Evolutionary conservation across 2,797 vertebrate species (phyloP), one percentile per base, ranked within the genome.

Genomic region (Argya squamiceps): DNA sequence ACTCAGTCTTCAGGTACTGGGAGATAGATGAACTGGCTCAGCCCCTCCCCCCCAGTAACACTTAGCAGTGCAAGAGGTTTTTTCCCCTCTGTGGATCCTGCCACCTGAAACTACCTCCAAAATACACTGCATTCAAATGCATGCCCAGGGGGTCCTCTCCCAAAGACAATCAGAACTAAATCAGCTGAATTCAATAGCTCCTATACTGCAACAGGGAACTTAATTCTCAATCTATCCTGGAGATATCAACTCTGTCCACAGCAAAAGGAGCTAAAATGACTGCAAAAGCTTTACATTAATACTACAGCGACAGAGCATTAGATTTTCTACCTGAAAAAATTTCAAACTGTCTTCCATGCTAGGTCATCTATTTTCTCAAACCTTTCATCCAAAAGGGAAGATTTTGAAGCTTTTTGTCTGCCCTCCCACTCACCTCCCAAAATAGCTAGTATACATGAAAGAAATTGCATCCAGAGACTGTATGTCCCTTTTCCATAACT

Each of bases 341-440:
- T 27, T 37, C n/a, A 77, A 7, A 16, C 5, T 68, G 27, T 69
- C 9, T 80, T 90, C 8, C 36, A 43, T 10, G 7, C 30, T 32
- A 70, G 52, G 11, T 41, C 27, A 73, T 13, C 27, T 50, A 46
- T 67, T 85, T 39, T 67, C 27, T 68, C 78, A 46, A 78, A 68
- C 6, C 3, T 49, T 87, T 50, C 20, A 62, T 23, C 9, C 8
- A 47, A 44, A 83, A 44, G 23, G 12, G 9, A 80, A 73, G 30
- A 10, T 21, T n/a, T 56, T 18, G 5, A 59, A 65, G 24, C 10
- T 34, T 37, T 34, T 29, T 74, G 39, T 29, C 34, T 58, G 7
- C 20, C 5, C 9, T n/a, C 17, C 26, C 3, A 14, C 5, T 11
- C 2, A 10, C 21, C 22, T 18, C 19, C 4, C 32, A 20, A 1